A percentile compares a stretch with the other conserved stretches of the same genome.
phyloP scores from a whole-genome alignment of 2,888 invertebrate genomes.

The Blastobasis lacticolella region DNA sequence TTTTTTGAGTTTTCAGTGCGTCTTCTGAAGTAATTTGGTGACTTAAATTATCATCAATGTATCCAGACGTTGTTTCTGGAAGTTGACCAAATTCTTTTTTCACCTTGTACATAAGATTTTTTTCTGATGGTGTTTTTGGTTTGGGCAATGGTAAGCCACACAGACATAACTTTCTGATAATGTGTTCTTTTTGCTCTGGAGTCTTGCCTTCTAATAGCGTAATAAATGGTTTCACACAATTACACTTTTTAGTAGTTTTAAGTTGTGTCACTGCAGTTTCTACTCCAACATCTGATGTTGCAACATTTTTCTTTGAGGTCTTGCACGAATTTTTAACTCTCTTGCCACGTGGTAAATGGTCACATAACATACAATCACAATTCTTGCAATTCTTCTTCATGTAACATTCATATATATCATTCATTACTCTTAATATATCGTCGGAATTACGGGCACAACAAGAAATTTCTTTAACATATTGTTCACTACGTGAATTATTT shows the following conservation, averaged over 20 bases:
- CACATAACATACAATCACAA: conserved; percentile 50
- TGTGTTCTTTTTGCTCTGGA: conserved; percentile 25
- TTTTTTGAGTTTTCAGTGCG: conserved; percentile 18
- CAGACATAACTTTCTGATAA: conserved; percentile 18
- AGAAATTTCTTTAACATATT: conserved; percentile 28
- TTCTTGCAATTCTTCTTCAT: conserved; percentile 51
- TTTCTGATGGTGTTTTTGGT: conserved; percentile 24
- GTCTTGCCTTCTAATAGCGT: conserved; percentile 26
- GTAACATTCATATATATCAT: conserved; percentile 53
- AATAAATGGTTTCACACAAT: conserved; percentile 15
- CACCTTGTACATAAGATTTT: conserved; percentile 17
- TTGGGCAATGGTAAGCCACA: conserved; percentile 23
- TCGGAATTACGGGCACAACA: conserved; percentile 55
- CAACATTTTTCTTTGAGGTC: not conserved
- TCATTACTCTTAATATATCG: conserved; percentile 61
- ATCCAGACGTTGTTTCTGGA: not conserved
- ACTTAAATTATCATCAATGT: not conserved
- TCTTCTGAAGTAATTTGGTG: conserved; percentile 2
- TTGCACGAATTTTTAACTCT: conserved; percentile 19
- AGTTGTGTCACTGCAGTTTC: conserved; percentile 6
- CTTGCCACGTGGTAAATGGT: conserved; percentile 26
- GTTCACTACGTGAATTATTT: too few relatives aligned
- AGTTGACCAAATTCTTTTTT: not conserved
- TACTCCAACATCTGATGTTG: not conserved
- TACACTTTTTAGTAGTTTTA: conserved; percentile 13